These are phyloP conservation scores for Drosophila ustulata DNA, from an alignment of 2,888 invertebrate species.

Conservation along the genomic window DNA sequence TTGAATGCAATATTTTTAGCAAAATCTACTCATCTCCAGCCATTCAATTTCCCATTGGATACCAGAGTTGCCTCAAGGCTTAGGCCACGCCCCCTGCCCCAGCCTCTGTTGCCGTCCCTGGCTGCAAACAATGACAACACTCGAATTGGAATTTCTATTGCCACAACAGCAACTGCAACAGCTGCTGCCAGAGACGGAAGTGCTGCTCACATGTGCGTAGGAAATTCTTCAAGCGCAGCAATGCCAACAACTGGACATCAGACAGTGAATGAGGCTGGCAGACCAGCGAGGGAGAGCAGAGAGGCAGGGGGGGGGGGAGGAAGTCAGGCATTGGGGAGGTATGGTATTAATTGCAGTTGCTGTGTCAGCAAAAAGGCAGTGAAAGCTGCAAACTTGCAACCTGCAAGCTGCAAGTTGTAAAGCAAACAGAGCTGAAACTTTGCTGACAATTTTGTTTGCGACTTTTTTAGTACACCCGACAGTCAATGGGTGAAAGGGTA, in stretches of 20 bases:
- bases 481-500: not conserved
- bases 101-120: not conserved
- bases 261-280: not conserved
- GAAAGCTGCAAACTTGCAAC: slow-evolving; percentile 31
- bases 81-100: slow-evolving; percentile 6
- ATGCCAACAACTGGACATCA: slow-evolving; percentile 42
- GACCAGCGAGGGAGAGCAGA: not conserved
- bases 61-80: slow-evolving; percentile 26
- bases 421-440: slow-evolving; percentile 52
- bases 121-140: slow-evolving; percentile 10
- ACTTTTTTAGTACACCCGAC: not conserved
- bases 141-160: slow-evolving; percentile 29
- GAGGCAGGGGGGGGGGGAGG: not conserved
- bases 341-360: slow-evolving; percentile 47
- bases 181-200: slow-evolving; percentile 60
- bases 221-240: slow-evolving; percentile 66
- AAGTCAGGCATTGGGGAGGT: not conserved
- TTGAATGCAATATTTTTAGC: not conserved
- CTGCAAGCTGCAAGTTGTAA: not conserved
- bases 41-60: slow-evolving; percentile 55
- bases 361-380: slow-evolving; percentile 15
- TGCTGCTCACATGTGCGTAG: slow-evolving; percentile 50
- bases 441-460: slow-evolving; percentile 45
- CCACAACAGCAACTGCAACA: slow-evolving; percentile 20
- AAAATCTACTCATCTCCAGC: slow-evolving; percentile 27